Evolutionary conservation across 2,113 vertebrate species (phyloP), one percentile per base, ranked within the genome.

Genomic region (Sylvia atricapilla): DNA sequence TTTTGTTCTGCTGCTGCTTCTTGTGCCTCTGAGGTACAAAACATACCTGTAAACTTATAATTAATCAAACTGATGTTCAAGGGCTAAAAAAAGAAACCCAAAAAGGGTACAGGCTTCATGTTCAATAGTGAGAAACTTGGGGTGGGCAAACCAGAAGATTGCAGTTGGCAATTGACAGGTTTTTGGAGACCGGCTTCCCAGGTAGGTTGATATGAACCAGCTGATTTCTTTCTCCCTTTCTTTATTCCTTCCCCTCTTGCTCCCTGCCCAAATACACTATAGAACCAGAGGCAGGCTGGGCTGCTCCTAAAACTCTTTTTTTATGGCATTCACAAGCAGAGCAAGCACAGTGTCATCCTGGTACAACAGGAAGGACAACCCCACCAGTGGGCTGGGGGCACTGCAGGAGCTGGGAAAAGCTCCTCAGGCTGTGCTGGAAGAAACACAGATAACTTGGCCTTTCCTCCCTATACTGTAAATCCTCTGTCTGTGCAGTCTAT

Each of bases 41-140:
- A 96, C 92, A 94, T 97, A 94, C 76, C 95, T 96, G 95, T 96
- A 97, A 97, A 97, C 90, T 97, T 97, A 94, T 89, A 95, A 91
- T 93, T 85, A 87, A 56, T 62, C 89, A 84, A 87, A 75, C 37
- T 0, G 0, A 44, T 91, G 82, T 80, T 90, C 86, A 79, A 77
- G 84, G 90, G 84, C 89, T 94, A 89, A 84, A 82, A 91, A 89
- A 77, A 72, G 67, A 93, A 95, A 84, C 43, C 43, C 80, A 41
- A 46, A 95, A 96, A 87, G 80, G 64, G 62, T 91, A 59, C 31
- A 81, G 84, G 82, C 84, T 95, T 90, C 73, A 43, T 92, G 43
- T 76, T 92, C 72, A 91, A 39, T 93, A 95, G 95, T 83, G 80
- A 95, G 88, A 76, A 69, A 82, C 68, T 74, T 92, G 46, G 91